Conservation (phyloP, 2,797 vertebrate species). For the Enteromius treurensis region DNA sequence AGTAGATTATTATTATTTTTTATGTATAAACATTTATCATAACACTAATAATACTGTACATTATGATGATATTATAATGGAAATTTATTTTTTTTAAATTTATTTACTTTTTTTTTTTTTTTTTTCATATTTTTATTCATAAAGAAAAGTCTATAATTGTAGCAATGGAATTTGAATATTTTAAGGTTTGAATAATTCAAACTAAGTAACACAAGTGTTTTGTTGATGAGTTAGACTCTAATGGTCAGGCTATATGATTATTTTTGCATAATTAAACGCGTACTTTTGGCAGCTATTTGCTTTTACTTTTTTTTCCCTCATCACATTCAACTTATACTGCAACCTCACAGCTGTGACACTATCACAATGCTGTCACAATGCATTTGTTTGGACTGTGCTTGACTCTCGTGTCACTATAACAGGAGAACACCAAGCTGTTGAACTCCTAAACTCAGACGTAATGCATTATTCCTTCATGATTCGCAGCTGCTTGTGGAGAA, state of each 20-base stretch:
- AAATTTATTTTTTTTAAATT: neutral
- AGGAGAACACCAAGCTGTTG: neutral
- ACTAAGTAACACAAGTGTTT: neutral
- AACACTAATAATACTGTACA: neutral
- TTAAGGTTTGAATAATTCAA: neutral
- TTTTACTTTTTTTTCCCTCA: neutral
- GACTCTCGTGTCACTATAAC: neutral
- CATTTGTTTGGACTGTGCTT: neutral
- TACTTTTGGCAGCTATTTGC: neutral
- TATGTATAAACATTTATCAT: neutral
- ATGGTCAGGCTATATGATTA: neutral
- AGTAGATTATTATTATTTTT: neutral
- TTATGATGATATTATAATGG: neutral
- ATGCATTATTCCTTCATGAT: conserved; percentile 45
- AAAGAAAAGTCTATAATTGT: neutral
- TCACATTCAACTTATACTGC: neutral
- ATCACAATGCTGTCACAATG: neutral
- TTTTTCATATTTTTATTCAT: neutral
- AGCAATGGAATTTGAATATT: neutral
- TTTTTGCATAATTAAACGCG: neutral
- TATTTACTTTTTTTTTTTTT: too few relatives aligned
- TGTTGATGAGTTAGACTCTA: neutral
- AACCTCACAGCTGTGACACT: neutral
- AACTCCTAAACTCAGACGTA: neutral
- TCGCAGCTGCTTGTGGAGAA: conserved; percentile 29